Evolutionary conservation across 2,888 invertebrate species (phyloP), one percentile per base, ranked within the genome.

Genomic region (Zelleria hepariella): DNA sequence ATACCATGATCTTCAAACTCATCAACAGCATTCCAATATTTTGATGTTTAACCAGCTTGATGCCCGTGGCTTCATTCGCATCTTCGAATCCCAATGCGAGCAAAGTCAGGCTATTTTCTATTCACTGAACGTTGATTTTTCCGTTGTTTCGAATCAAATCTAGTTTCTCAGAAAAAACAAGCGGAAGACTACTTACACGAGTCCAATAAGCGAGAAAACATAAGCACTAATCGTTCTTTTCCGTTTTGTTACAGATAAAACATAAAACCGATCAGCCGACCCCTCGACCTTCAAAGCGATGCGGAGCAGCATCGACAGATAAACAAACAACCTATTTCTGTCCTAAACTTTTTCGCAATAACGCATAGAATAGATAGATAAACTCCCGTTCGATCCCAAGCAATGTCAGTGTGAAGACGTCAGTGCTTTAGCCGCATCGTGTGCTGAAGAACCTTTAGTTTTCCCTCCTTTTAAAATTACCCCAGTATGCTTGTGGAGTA

Each of bases 401-500:
- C 42, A 56, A 56, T 57, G 59, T 64, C 60, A 62, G 61, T 56
- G 64, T 18, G 48, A 49, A 48, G 47, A 32, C 24, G 48, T 54
- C 54, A 54, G 25, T 54, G 5, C n/a, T 1, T n/a, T 18, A 26
- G 25, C 4, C 10, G 18, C 26, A 54, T n/a, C 20, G 23, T 32
- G 56, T 21, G 24, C 23, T 8, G 25, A 54, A 54, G 25, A 23
- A 15, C 32, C 15, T 15, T 10, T 42, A 42, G 32, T 10, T 42
- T 42, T 42, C 15, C n/a, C 32, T 15, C 8, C n/a, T 10, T 15
- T 21, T 18, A 54, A n/a, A 67, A 66, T 65, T 66, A 63, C 61
- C 62, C 67, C 61, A 74, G 71, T 79, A 83, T 84, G 86, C 65
- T 68, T 65, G 20, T 66, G 67, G 62, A 60, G 66, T 68, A 66